Evolutionary conservation across 2,797 vertebrate genomes (phyloP).

Genomic region (Thripadectes ignobilis): DNA sequence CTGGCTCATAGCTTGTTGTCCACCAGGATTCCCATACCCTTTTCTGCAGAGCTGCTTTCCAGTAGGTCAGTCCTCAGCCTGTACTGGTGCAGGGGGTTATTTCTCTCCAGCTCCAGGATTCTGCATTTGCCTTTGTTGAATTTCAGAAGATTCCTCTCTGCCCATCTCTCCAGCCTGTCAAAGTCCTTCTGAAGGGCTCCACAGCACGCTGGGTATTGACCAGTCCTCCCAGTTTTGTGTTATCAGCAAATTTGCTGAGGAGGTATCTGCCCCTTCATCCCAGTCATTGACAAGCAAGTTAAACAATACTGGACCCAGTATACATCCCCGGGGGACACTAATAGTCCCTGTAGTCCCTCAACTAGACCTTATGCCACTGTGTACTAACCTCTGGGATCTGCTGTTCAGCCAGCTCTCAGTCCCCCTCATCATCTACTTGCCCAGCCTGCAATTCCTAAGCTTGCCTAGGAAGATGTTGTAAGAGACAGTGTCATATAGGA

Average conservation of each 20-base stretch:
- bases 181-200: background rate
- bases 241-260: background rate
- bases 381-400: background rate
- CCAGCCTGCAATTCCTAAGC: background rate
- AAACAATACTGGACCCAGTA: background rate
- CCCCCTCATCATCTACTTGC: background rate
- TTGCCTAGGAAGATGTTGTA: background rate
- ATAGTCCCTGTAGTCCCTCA: background rate
- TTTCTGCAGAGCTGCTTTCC: background rate
- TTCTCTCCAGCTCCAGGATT: rapidly evolving
- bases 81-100: background rate
- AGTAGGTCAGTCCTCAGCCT: background rate
- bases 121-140: rapidly evolving
- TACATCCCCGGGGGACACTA: background rate
- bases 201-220: background rate
- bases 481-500: background rate
- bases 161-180: rapidly evolving
- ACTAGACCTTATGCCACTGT: background rate
- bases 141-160: background rate
- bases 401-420: background rate
- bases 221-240: background rate
- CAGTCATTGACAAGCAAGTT: background rate
- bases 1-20: background rate
- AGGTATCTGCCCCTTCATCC: background rate
- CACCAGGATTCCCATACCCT: background rate